Conservation (phyloP, 2,113 vertebrate genomes). For the Odocoileus hemionus region DNA sequence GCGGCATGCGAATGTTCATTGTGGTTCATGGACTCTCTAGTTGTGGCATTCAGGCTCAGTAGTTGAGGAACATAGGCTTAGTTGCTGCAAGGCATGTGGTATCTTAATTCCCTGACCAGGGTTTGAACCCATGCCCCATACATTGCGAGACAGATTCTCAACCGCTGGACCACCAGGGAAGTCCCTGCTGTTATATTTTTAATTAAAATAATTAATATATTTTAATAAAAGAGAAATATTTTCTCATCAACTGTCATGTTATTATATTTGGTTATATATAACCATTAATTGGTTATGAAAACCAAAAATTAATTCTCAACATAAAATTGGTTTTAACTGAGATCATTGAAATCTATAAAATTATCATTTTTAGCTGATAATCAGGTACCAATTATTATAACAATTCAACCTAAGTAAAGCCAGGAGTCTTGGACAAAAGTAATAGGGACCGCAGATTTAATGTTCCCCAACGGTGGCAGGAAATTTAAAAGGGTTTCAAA, state of each 20-base stretch:
- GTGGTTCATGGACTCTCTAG: neutral
- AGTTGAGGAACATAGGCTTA: neutral
- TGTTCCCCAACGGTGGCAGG: neutral
- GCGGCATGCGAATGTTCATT: fast-evolving
- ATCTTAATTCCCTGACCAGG: neutral
- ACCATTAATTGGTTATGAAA: neutral
- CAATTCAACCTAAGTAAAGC: neutral
- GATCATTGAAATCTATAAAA: neutral
- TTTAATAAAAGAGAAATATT: neutral
- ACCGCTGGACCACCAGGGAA: neutral
- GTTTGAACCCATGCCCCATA: neutral
- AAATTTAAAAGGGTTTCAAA: neutral
- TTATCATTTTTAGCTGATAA: neutral
- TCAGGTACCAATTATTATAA: neutral
- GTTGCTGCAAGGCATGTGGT: neutral
- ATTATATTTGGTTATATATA: neutral
- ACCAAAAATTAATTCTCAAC: neutral
- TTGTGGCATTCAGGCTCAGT: neutral
- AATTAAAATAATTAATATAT: neutral
- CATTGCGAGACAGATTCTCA: neutral
- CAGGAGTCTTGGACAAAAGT: neutral
- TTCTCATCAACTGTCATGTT: neutral
- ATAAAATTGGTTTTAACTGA: neutral
- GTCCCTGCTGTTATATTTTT: neutral
- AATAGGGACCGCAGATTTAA: neutral